These are phyloP conservation scores for Balearica regulorum DNA, from an alignment of 2,797 vertebrate genomes.

Conservation along the genomic window DNA sequence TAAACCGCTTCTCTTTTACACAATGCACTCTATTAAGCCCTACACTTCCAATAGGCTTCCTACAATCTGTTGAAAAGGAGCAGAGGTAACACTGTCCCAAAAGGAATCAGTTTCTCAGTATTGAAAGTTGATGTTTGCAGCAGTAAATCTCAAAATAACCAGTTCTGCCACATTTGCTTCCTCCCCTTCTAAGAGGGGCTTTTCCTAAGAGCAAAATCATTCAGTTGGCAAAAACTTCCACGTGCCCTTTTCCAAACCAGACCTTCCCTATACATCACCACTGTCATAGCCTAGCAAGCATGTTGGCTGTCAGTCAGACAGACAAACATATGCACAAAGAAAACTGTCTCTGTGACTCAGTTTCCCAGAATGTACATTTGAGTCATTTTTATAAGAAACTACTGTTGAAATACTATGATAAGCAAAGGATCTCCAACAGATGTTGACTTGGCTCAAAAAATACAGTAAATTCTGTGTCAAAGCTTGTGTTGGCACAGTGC, in stretches of 20 bases:
- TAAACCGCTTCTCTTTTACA: not conserved
- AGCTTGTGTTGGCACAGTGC: not conserved
- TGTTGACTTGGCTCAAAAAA: not conserved
- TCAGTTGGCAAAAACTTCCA: not conserved
- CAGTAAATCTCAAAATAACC: not conserved
- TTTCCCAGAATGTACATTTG: not conserved
- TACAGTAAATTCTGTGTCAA: not conserved
- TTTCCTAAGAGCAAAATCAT: not conserved
- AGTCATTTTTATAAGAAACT: not conserved
- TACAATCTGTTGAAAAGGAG: not conserved
- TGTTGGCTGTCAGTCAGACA: not conserved
- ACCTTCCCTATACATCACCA: no score
- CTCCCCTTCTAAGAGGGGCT: not conserved
- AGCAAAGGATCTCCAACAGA: not conserved
- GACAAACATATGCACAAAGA: fast-evolving
- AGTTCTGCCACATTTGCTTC: no score
- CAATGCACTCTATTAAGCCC: no score
- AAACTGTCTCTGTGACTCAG: not conserved
- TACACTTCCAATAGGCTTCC: not conserved
- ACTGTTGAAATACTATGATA: not conserved
- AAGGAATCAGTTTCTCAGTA: not conserved
- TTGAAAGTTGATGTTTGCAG: not conserved
- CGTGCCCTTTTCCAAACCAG: not conserved
- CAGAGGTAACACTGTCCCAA: not conserved
- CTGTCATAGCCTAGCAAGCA: no score